These are phyloP conservation scores for Chironomus tepperi DNA, from an alignment of 1,140 invertebrate genomes.

Conservation along the genomic window DNA sequence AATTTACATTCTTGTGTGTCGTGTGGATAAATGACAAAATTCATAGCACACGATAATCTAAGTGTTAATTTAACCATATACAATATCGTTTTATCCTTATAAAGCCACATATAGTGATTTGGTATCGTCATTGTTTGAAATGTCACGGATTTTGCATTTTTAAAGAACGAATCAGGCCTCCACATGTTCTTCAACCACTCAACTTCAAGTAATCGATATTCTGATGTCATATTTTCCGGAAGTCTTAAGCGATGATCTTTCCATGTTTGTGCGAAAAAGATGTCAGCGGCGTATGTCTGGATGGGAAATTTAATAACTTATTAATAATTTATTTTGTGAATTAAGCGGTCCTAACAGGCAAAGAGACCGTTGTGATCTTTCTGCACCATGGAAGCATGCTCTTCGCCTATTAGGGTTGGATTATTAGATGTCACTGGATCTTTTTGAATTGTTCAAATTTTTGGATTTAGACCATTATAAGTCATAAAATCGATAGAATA, in stretches of 20 bases:
- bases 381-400: too few relatives aligned
- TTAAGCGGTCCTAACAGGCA: too few relatives aligned
- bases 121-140: slow-evolving; percentile 91
- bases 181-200: slow-evolving; percentile 87
- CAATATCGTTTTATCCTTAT: slow-evolving; percentile 78
- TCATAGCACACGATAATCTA: slow-evolving; percentile 81
- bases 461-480: too few relatives aligned
- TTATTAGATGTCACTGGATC: too few relatives aligned
- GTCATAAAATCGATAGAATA: too few relatives aligned
- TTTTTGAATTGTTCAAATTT: too few relatives aligned
- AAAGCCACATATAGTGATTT: slow-evolving; percentile 83
- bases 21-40: slow-evolving; percentile 84
- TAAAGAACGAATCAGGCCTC: slow-evolving; percentile 82
- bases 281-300: slow-evolving; percentile 80
- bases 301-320: too few relatives aligned
- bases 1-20: slow-evolving; percentile 85
- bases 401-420: too few relatives aligned
- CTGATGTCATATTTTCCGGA: slow-evolving; percentile 84
- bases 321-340: too few relatives aligned
- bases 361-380: too few relatives aligned
- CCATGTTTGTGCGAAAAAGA: slow-evolving; percentile 88
- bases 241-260: slow-evolving; percentile 77
- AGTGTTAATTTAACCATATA: slow-evolving; percentile 84
- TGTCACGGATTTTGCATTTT: slow-evolving; percentile 83
- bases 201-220: slow-evolving; percentile 76